Conservation (phyloP, 1,140 invertebrate genomes). For the Lordiphosa stackelbergi region DNA sequence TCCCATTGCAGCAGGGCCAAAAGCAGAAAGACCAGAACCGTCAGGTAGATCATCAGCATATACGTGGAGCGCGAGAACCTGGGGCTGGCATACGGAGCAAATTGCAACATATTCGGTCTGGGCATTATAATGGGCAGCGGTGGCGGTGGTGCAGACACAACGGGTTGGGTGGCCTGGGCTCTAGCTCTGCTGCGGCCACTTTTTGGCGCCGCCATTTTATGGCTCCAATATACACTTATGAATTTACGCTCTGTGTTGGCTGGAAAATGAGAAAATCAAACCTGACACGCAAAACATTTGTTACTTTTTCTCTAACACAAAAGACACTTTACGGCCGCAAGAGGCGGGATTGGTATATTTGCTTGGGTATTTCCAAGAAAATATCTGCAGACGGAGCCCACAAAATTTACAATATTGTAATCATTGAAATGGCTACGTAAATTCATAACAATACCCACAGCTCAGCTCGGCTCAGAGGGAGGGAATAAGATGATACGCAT, state of each 20-base stretch:
- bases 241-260: not conserved
- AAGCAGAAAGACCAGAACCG: not conserved
- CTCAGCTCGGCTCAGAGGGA: not conserved
- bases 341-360: too few species aligned
- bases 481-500: slow-evolving; percentile 18
- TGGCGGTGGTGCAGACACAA: too few species aligned
- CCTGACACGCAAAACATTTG: slow-evolving; percentile 38
- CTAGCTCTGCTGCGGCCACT: not conserved
- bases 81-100: not conserved
- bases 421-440: slow-evolving; percentile 40
- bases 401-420: slow-evolving; percentile 34
- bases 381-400: slow-evolving; percentile 14
- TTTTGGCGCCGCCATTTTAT: not conserved
- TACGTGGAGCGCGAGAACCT: slow-evolving; percentile 4
- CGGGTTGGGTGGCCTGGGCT: not conserved
- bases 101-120: slow-evolving; percentile 6
- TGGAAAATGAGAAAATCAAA: slow-evolving; percentile 5
- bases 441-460: slow-evolving; percentile 51
- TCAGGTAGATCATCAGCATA: slow-evolving; percentile 13
- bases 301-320: slow-evolving; percentile 24
- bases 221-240: slow-evolving; percentile 1
- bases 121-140: not conserved
- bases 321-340: slow-evolving; percentile 1
- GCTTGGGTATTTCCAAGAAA: too few species aligned
- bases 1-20: slow-evolving; percentile 29